Evolutionary conservation across 2,113 vertebrate species (phyloP).

Genomic region (Cephalopterus ornatus): DNA sequence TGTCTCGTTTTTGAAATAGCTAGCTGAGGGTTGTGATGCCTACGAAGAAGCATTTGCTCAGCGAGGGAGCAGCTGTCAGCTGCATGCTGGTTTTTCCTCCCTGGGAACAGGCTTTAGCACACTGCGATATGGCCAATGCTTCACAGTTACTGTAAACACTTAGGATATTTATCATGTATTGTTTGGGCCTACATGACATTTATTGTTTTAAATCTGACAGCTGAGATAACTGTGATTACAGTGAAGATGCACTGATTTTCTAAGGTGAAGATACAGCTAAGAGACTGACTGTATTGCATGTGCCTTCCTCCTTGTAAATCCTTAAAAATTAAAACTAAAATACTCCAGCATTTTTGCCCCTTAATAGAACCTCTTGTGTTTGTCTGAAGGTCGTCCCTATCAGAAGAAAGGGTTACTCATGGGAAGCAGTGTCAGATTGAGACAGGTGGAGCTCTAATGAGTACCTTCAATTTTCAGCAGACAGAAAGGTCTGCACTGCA

Average conservation of each 20-base stretch:
- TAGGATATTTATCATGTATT: not conserved
- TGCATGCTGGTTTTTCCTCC: not conserved
- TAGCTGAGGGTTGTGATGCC: not conserved
- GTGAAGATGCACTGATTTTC: not conserved
- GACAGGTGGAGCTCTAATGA: not conserved
- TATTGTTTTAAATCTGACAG: not conserved
- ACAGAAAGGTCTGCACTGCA: not conserved
- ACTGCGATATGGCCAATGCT: not conserved
- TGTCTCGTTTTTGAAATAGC: not conserved
- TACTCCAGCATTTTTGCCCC: not conserved
- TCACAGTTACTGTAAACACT: not conserved
- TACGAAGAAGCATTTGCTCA: slow-evolving; percentile 33
- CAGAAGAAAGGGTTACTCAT: not conserved
- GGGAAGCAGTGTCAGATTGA: not conserved
- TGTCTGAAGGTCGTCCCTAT: not conserved
- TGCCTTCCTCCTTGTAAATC: not conserved
- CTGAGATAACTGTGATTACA: not conserved
- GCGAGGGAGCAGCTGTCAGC: slow-evolving; percentile 47
- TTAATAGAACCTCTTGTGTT: not conserved
- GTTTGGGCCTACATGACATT: not conserved
- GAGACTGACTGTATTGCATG: not conserved
- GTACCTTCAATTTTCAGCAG: not conserved
- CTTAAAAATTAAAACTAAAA: not conserved
- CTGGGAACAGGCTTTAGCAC: not conserved
- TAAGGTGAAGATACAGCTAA: not conserved